phyloP scores from a whole-genome alignment of 1,140 invertebrate species.

The Ooceraea biroi region DNA sequence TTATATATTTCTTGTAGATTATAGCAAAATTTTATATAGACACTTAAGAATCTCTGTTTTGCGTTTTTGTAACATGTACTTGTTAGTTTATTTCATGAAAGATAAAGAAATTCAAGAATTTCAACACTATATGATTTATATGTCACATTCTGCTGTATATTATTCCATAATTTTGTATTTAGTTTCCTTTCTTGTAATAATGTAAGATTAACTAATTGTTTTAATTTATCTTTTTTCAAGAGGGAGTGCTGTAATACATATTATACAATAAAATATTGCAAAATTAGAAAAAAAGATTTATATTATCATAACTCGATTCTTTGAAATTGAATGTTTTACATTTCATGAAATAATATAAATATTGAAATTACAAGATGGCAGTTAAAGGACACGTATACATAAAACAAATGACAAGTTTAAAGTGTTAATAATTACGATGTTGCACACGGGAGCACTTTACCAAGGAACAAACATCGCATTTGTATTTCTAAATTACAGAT shows the following conservation, averaged over 20 bases:
- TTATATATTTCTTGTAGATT: not conserved
- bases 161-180: constrained; percentile 27
- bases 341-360: not conserved
- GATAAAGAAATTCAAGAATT: not conserved
- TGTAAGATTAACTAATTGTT: constrained; percentile 13
- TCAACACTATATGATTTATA: constrained; percentile 22
- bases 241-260: not conserved
- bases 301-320: not conserved
- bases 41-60: no score
- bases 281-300: not conserved
- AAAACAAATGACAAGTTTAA: not conserved
- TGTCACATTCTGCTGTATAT: not conserved
- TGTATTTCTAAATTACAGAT: constrained; percentile 9
- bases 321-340: not conserved
- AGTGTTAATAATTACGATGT: not conserved
- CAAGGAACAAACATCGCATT: not conserved
- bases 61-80: no score
- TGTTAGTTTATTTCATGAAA: no score
- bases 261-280: not conserved
- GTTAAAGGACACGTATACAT: not conserved
- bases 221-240: constrained; percentile 12
- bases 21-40: no score
- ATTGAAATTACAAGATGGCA: not conserved
- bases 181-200: constrained; percentile 2
- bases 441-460: not conserved